Evolutionary conservation across 2,888 invertebrate genomes (phyloP), one percentile per base, ranked within the genome.

Genomic region (Drosophila austrosaltans): DNA sequence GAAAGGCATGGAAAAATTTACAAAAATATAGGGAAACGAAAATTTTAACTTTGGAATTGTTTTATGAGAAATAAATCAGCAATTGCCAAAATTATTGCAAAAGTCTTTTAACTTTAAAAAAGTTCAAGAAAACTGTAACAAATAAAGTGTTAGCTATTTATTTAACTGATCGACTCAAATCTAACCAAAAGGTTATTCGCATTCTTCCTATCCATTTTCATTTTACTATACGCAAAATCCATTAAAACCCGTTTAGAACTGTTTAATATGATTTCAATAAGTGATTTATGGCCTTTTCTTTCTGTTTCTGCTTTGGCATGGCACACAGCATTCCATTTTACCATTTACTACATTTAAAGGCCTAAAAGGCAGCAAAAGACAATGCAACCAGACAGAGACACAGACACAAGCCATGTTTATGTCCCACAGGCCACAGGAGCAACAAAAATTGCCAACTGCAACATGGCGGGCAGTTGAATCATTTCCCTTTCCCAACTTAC

Each of bases 401-500:
- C 32, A 36, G 25, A 39, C 32, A 53, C 67, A 63, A 72, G 63
- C 72, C 72, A 59, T 72, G 72, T 72, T 72, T 72, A 72, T 72
- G 72, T 67, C 67, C 72, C 54, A 48, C 25, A 10, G 48, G 62
- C 36, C 65, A 4, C 32, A 32, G 7, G 54, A 58, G 60, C 71
- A 72, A 54, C 62, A 48, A 72, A 72, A 72, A 72, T 72, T 67
- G 67, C 59, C 58, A 62, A 62, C 58, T 72, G 71, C 72, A 63
- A 44, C 62, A 28, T 60, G 32, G 30, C 36, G 3, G 3, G 53
- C 30, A 30, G 12, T 36, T 36, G 10, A 36, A 36, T 8, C 36
- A 36, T 25, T 62, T 32, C 53, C 12, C 61, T 30, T 10, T 22
- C 42, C 42, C 39, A 36, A 8, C 36, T 20, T 30, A 53, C 60